A percentile compares a stretch with the other conserved stretches of the same genome.
phyloP scores from a whole-genome alignment of 2,888 invertebrate species.

The Phengaris alcon region DNA sequence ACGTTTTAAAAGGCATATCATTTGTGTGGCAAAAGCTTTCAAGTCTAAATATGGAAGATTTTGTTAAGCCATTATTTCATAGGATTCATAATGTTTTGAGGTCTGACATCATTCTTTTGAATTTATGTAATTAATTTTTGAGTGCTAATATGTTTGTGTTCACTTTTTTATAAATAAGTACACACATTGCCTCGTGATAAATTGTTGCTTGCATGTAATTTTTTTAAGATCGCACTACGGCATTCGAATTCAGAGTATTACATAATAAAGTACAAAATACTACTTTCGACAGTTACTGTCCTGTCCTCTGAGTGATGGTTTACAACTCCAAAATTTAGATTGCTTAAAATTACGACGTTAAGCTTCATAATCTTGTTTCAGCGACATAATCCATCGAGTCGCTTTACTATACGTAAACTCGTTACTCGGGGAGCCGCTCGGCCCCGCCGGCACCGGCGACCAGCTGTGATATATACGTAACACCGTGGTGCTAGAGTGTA shows the following conservation, averaged over 20 bases:
- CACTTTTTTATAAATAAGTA: background rate
- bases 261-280: background rate
- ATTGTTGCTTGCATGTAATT: background rate
- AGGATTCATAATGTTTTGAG: background rate
- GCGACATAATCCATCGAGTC: background rate
- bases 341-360: too few relatives aligned
- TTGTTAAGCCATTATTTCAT: constrained; percentile 1
- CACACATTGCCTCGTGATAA: background rate
- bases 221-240: background rate
- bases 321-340: background rate
- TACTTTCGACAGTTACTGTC: background rate
- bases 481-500: constrained; percentile 70
- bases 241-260: background rate
- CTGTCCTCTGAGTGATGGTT: background rate
- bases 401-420: constrained; percentile 6
- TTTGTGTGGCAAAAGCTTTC: background rate
- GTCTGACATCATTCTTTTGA: background rate
- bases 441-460: constrained; percentile 31
- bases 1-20: constrained; percentile 3
- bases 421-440: constrained; percentile 2
- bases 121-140: background rate
- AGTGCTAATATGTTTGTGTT: constrained; percentile 13
- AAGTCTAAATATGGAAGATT: background rate
- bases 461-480: constrained; percentile 55
- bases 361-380: background rate